phyloP scores from a whole-genome alignment of 1,140 invertebrate species.

The Calycopis cecrops region DNA sequence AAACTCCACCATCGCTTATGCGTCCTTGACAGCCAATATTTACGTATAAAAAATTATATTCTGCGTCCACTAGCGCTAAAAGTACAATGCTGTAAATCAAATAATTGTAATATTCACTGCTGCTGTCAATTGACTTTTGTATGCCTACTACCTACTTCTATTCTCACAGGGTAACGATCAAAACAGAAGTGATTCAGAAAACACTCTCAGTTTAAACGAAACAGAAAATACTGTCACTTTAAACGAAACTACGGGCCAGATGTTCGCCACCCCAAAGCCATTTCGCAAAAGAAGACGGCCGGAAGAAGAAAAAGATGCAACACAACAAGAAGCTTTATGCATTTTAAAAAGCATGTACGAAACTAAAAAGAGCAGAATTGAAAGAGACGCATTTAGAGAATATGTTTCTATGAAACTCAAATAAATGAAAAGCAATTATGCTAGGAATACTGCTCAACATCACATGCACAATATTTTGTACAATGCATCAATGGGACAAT shows the following conservation, averaged over 20 bases:
- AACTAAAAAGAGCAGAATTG: conserved; percentile 26
- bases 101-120: conserved; percentile 60
- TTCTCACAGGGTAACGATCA: conserved; percentile 30
- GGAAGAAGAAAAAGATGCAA: conserved; percentile 26
- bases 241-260: conserved; percentile 22
- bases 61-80: conserved; percentile 61
- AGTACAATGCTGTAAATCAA: conserved; percentile 55
- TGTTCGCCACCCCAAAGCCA: conserved; percentile 28
- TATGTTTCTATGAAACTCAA: conserved; percentile 30
- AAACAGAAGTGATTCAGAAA: conserved; percentile 29
- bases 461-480: conserved; percentile 35
- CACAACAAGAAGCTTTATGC: conserved; percentile 27
- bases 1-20: conserved; percentile 22
- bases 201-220: conserved; percentile 23
- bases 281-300: conserved; percentile 29
- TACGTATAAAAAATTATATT: conserved; percentile 61
- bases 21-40: conserved; percentile 60
- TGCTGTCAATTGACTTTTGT: conserved; percentile 28
- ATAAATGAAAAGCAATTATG: conserved; percentile 26
- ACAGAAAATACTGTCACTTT: conserved; percentile 28
- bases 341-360: conserved; percentile 30
- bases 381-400: conserved; percentile 28
- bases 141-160: conserved; percentile 27
- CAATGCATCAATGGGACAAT: conserved; percentile 28
- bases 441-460: conserved; percentile 28